Percentiles rank a stretch among this genome's conserved stretches.
These are phyloP conservation scores for Amphibalanus amphitrite DNA, from an alignment of 1,140 invertebrate genomes.

Conservation along the genomic window DNA sequence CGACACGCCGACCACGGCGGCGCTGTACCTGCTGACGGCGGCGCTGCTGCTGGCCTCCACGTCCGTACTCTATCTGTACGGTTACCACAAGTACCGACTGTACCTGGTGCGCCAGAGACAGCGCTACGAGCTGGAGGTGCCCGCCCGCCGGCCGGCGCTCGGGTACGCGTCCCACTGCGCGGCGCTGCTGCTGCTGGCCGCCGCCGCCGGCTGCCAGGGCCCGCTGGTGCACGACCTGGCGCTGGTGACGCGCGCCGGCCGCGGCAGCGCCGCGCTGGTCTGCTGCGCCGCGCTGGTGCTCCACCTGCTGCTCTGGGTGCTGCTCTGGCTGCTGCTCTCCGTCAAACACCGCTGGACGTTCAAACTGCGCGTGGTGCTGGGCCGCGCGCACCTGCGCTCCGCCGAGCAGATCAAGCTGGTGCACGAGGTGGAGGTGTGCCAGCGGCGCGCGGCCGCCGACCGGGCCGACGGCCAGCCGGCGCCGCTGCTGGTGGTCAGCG, in stretches of 20 bases:
- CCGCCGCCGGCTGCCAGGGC: constrained; percentile 49
- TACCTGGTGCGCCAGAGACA: constrained; percentile 32
- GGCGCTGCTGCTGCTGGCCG: constrained; percentile 50
- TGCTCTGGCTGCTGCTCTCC: constrained; percentile 55
- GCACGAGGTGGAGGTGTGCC: not conserved
- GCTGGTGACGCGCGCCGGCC: constrained; percentile 50
- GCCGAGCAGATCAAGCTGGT: not conserved
- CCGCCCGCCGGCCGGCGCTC: constrained; percentile 31
- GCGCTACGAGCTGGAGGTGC: constrained; percentile 13
- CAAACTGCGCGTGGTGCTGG: not conserved
- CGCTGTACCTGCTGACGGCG: constrained; percentile 46
- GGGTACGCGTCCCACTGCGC: constrained; percentile 61
- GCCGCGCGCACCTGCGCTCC: not conserved
- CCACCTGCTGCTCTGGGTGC: constrained; percentile 55
- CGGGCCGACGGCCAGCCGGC: too few species aligned
- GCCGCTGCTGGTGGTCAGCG: not conserved
- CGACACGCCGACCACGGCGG: constrained; percentile 49
- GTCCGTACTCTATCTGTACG: constrained; percentile 59
- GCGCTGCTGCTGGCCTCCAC: constrained; percentile 50
- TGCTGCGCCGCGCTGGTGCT: constrained; percentile 40
- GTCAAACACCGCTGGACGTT: constrained; percentile 31
- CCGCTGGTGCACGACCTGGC: constrained; percentile 61
- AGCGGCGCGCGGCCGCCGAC: not conserved
- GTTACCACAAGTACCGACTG: constrained; percentile 48
- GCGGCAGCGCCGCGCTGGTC: constrained; percentile 48